Evolutionary conservation across 2,888 invertebrate species (phyloP), one percentile per base, ranked within the genome.

Genomic region (Spatulosminthurus flaviceps): DNA sequence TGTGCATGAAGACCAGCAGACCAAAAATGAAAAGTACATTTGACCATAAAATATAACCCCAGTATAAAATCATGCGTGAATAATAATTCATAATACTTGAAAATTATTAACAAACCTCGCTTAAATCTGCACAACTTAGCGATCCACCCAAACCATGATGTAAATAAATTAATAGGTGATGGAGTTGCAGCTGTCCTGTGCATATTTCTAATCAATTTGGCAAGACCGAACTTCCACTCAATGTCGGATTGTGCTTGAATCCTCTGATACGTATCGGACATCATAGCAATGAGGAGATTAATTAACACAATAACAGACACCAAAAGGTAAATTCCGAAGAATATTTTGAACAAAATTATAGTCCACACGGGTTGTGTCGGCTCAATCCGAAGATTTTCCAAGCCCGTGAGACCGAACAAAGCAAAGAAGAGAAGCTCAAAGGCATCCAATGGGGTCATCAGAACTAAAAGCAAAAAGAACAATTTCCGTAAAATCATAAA

Each of bases 211-310:
- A 99, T 97, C 87, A 99, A 90, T 89, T 99, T 99, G 77, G 98
- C 98, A 87, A 99, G 89, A 34, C 99, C 98, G 88, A 97, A 99
- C 89, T 99, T 99, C 99, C 99, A 99, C 89, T 99, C 99, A 86
- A 97, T 98, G 89, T 99, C 99, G 69, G 98, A 98, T 92, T 98
- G 98, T 51, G 98, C 98, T 92, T 99, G 89, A 87, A 98, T 98
- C 88, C 97, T 92, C 89, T 98, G 98, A 90, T 99, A 98, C 87
- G 98, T 98, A 92, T 98, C 98, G 90, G 97, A 97, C 97, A 98
- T 98, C 98, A 98, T 98, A 90, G 98, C 98, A 92, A 98, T 98
- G 89, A 98, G 94, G 88, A 98, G 93, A 90, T 98, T 98, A 90
- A 98, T 96, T 87, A 98, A 92, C 88, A 98, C 98, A 90, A 98